Evolutionary conservation across 2,888 invertebrate species (phyloP), one percentile per base, ranked within the genome.

Genomic region (Pachycephus smyrnensis): DNA sequence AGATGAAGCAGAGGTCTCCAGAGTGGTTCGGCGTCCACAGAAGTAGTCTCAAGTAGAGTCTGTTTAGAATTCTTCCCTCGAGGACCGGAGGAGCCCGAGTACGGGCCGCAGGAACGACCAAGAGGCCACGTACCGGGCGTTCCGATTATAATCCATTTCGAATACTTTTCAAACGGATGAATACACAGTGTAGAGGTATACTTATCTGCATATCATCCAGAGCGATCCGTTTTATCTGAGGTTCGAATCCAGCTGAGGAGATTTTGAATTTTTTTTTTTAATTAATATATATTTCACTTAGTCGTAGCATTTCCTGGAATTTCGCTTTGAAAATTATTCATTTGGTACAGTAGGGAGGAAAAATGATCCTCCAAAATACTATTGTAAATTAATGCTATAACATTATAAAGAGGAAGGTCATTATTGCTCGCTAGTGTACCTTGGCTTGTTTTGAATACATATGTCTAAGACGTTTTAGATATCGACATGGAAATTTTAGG

Each of bases 21-120:
- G 71, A 69, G 73, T 73, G 36, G 68, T 40, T 69, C 78, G 76
- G 78, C 78, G 71, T 78, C 78, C 75, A 76, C 76, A 78, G 75
- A 78, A 78, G 78, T 78, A 78, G 78, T 76, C 78, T 78, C 78
- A 73, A 78, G 78, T 78, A 78, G 75, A 78, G 75, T 78, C 78
- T 78, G 78, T 78, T 78, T 78, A 78, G 78, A 78, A 78, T 78
- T 78, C 78, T 75, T 78, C 75, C 78, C 75, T 76, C 75, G 75
- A 73, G 78, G 76, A 78, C 71, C 68, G 75, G 76, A 75, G 76
- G 73, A 78, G 78, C 75, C 73, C 78, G 30, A 74, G 32, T 71
- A 31, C 71, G 32, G 71, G 31, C 71, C 71, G 71, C 71, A 71
- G 71, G 33, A 71, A 71, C 31, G 31, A 9, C 33, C 71, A 23